Evolutionary conservation across 2,113 vertebrate species (phyloP).

Genomic region (Psettodes erumei): DNA sequence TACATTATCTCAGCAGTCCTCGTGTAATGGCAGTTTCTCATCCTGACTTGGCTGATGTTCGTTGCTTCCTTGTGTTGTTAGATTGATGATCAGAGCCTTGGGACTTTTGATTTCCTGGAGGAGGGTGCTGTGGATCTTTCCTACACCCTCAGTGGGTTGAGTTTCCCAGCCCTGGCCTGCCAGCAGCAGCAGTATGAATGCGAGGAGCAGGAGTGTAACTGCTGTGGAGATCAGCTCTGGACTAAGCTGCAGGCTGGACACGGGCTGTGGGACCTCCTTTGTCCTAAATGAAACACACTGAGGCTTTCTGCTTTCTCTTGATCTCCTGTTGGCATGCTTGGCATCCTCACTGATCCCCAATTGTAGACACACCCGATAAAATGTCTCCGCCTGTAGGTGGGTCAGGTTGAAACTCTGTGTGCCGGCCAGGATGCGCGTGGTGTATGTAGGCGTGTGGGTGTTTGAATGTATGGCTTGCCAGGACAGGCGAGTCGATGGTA

Average conservation of each 20-base stretch:
- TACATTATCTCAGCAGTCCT: constrained; percentile 58
- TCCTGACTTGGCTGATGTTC: constrained; percentile 44
- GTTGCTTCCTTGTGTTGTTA: constrained; percentile 43
- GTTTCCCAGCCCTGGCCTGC: constrained; percentile 66
- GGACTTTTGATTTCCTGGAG: constrained; percentile 69
- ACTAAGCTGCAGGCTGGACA: constrained; percentile 50
- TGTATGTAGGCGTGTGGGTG: constrained; percentile 65
- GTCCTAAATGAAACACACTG: constrained; percentile 71
- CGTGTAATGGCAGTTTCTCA: constrained; percentile 50
- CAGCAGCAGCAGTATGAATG: constrained; percentile 83
- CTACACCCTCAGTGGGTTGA: constrained; percentile 47
- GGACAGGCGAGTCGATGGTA: constrained; percentile 88
- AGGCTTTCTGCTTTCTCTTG: constrained; percentile 82
- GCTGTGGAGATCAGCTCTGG: constrained; percentile 73
- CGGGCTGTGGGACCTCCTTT: constrained; percentile 50
- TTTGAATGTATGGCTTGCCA: constrained; percentile 83
- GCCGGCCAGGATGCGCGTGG: constrained; percentile 88
- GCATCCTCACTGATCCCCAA: constrained; percentile 81
- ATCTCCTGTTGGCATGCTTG: constrained; percentile 80
- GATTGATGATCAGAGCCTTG: constrained; percentile 43
- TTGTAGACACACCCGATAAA: constrained; percentile 92
- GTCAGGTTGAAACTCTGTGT: constrained; percentile 92
- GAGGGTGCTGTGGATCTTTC: constrained; percentile 54
- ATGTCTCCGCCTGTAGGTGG: constrained; percentile 88
- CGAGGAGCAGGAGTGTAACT: constrained; percentile 81